Conservation (phyloP, 2,888 invertebrate species). For the Aquatica leii region DNA sequence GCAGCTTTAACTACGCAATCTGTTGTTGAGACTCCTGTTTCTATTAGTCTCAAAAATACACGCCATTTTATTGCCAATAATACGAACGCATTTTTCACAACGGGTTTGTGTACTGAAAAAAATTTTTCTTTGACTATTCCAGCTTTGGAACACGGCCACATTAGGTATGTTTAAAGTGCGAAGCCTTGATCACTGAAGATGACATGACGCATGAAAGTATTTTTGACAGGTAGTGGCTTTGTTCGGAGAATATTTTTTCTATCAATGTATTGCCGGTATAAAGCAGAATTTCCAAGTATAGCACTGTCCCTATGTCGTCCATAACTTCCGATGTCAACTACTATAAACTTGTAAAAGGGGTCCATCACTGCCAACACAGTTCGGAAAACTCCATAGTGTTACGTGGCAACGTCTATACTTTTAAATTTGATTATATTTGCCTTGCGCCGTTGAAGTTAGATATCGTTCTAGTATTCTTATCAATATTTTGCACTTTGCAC, state of each 20-base stretch:
- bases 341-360: not conserved
- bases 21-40: no score
- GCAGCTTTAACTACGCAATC: no score
- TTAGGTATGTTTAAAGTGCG: conserved; percentile 1
- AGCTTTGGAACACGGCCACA: not conserved
- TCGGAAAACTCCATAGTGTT: no score
- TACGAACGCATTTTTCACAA: not conserved
- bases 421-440: no score
- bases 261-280: not conserved
- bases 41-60: no score
- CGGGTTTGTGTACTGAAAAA: not conserved
- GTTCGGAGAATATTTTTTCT: not conserved
- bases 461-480: no score
- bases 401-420: no score
- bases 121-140: not conserved
- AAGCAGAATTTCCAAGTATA: not conserved
- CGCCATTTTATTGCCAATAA: no score
- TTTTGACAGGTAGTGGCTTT: not conserved
- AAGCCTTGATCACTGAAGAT: not conserved
- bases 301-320: not conserved
- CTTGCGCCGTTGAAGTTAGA: no score
- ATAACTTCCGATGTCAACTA: not conserved
- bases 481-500: no score
- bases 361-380: no score
- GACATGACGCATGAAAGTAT: not conserved